Conservation (phyloP, 2,797 vertebrate species). For the Pipistrellus pygmaeus region DNA sequence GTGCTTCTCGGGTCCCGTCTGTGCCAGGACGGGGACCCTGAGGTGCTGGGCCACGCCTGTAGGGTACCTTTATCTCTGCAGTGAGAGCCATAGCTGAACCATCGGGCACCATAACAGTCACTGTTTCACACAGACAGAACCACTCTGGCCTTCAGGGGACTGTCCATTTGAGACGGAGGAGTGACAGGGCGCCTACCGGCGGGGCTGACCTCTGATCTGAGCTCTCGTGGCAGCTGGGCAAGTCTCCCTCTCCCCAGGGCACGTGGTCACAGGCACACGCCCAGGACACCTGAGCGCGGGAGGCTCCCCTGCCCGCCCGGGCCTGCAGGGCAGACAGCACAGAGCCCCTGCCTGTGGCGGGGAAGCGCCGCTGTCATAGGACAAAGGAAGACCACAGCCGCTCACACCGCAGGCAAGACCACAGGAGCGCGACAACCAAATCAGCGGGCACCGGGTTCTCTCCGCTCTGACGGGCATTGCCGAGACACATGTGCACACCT, state of each 20-base stretch:
- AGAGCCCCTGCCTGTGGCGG: too few species aligned
- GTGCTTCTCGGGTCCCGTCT: too few species aligned
- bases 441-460: too few species aligned
- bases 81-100: neutral
- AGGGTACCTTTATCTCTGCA: neutral
- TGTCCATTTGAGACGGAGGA: neutral
- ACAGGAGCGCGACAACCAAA: too few species aligned
- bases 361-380: too few species aligned
- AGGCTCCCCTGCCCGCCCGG: too few species aligned
- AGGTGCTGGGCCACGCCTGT: neutral
- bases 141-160: neutral
- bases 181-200: neutral
- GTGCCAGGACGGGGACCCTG: neutral
- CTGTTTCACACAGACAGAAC: neutral
- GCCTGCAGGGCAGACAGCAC: neutral
- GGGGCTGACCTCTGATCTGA: neutral
- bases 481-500: too few species aligned
- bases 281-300: neutral
- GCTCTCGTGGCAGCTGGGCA: neutral
- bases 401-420: too few species aligned
- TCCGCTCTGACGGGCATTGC: too few species aligned
- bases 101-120: neutral
- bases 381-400: too few species aligned
- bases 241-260: neutral
- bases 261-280: neutral